Percentiles rank a stretch among this genome's conserved stretches.
Conservation (phyloP, 2,113 vertebrate genomes). For the Oxyura jamaicensis region DNA sequence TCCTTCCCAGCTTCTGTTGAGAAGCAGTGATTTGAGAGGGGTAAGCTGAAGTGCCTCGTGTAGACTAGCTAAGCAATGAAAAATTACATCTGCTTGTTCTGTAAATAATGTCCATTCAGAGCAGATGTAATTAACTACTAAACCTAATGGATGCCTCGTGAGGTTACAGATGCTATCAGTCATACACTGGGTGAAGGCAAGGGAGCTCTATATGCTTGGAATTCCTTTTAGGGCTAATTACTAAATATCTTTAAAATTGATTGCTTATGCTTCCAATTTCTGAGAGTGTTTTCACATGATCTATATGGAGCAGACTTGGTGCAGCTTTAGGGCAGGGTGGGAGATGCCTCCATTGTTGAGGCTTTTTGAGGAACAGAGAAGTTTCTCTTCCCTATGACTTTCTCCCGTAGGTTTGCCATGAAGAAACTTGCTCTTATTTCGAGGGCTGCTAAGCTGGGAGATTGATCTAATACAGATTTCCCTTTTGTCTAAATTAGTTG, state of each 20-base stretch:
- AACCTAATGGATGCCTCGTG: conserved; percentile 56
- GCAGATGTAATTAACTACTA: conserved; percentile 66
- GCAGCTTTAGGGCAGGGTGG: not conserved
- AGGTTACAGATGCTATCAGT: conserved; percentile 68
- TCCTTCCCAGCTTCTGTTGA: not conserved
- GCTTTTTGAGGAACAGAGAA: not conserved
- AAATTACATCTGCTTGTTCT: conserved; percentile 46
- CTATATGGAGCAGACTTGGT: not conserved
- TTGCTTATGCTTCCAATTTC: conserved; percentile 64
- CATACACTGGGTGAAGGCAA: conserved; percentile 58
- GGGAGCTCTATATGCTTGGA: conserved; percentile 44
- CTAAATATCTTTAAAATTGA: conserved; percentile 67
- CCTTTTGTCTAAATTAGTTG: not conserved
- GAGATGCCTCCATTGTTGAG: not conserved
- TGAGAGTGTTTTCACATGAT: conserved; percentile 52
- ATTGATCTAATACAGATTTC: not conserved
- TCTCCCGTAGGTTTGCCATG: not conserved
- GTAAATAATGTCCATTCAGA: conserved; percentile 64
- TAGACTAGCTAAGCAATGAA: conserved; percentile 22
- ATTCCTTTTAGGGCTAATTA: conserved; percentile 70
- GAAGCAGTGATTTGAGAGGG: not conserved
- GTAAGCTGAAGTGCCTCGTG: not conserved
- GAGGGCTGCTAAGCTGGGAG: not conserved
- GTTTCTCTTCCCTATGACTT: not conserved
- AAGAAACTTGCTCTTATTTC: not conserved